Percentiles rank a stretch among this genome's conserved stretches.
These are phyloP conservation scores for Physocephala rufipes DNA, from an alignment of 2,888 invertebrate species.

Conservation along the genomic window DNA sequence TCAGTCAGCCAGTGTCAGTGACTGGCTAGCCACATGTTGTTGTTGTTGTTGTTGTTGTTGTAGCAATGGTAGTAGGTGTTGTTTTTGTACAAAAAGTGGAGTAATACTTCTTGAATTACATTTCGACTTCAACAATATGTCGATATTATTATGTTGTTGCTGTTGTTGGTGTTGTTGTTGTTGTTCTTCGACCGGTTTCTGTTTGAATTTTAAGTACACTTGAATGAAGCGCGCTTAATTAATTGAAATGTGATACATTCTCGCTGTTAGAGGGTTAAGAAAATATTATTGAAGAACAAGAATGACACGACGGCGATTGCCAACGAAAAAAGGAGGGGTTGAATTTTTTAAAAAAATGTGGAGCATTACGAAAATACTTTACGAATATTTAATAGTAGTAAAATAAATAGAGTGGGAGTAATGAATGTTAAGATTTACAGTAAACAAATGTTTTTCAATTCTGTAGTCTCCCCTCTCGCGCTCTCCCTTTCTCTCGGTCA, in stretches of 20 bases:
- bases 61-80: no score
- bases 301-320: no score
- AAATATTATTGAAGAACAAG: conserved; percentile 6
- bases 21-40: not conserved
- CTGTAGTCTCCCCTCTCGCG: no score
- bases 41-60: not conserved
- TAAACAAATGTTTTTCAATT: no score
- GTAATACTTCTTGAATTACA: conserved; percentile 56
- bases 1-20: conserved; percentile 7
- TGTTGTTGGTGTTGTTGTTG: no score
- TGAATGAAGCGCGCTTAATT: conserved; percentile 62
- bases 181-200: no score
- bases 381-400: no score
- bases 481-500: no score
- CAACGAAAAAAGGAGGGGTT: not conserved
- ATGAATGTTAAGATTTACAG: no score
- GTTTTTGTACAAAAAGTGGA: conserved; percentile 9
- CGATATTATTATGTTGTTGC: conserved; percentile 38
- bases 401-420: no score
- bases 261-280: conserved; percentile 32
- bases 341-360: not conserved
- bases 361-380: no score
- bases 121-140: conserved; percentile 49
- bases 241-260: conserved; percentile 58
- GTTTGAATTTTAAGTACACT: conserved; percentile 49